Evolutionary conservation across 2,888 invertebrate species (phyloP), one percentile per base, ranked within the genome.

Genomic region (Endotricha flammealis): DNA sequence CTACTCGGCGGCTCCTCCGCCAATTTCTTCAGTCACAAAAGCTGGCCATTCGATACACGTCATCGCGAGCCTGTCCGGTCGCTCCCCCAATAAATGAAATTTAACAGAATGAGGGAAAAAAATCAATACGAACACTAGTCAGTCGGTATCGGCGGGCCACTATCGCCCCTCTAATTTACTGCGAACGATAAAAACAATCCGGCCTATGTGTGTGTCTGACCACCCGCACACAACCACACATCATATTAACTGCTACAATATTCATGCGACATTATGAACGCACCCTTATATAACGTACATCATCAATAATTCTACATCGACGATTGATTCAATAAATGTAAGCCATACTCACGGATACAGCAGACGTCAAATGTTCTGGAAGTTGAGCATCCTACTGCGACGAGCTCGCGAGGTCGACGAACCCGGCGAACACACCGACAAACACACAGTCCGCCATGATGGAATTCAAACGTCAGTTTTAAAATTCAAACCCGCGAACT

Each of bases 91-190:
- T 85, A 85, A 85, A 85, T 83, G 83, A 85, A 86, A 85, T 86
- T 86, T 83, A 79, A 82, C 86, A 77, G 83, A 82, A 83, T 83
- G 85, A 83, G 79, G 85, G 85, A 85, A 86, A 83, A 79, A 85
- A 86, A 86, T 85, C 85, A 82, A 86, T 85, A 85, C 77, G 33
- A 56, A 64, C 67, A 75, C 72, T 75, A 71, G 63, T 65, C 58
- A 67, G 50, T 57, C 48, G 47, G 64, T 72, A 79, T 77, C 79
- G 75, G 27, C 27, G 27, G 34, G 66, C 67, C 72, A 81, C 77
- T 82, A 83, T 80, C 81, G 75, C 74, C 75, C 75, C 66, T 69
- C 69, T 82, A 81, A 85, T 82, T 83, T 81, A 82, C 75, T 78
- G 65, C 64, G 57, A 45, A 54, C 77, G 79, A 83, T 83, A 81